Evolutionary conservation across 2,888 invertebrate genomes (phyloP), one percentile per base, ranked within the genome.

Genomic region (Phymatocera aterrima): DNA sequence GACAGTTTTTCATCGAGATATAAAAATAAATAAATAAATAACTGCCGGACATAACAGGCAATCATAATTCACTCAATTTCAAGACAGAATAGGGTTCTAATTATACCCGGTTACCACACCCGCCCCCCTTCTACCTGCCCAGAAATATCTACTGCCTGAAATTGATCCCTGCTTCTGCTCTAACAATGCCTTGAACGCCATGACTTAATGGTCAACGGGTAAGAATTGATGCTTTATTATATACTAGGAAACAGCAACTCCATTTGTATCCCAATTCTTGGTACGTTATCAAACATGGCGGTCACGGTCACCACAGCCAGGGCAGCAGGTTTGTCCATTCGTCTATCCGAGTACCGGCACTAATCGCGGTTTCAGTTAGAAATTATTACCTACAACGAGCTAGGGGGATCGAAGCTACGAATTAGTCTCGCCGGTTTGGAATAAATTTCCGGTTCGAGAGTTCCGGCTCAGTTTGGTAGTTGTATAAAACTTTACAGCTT

Each of bases 191-290:
- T 61, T 64, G 48, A 64, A 77, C 61, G 57, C 74, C 34, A 72
- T 48, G 43, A 57, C 61, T 74, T 60, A 48, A 78, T 74, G 60
- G 60, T 78, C 60, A 60, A 46, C 78, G 78, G 78, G 60, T 74
- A 34, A 72, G 74, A 78, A 78, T 78, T 78, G 78, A 61, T 74
- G 78, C 43, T 78, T 78, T 74, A 78, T 78, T 74, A 78, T 48
- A 74, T 72, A 74, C 34, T 60, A 43, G 74, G 61, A 78, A 78
- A 74, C 78, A 72, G 78, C 70, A 70, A 75, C 78, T 70, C 70
- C 60, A 70, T 74, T 78, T 74, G 60, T 75, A 74, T 74, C 70
- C 78, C 57, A 60, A 15, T 75, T 75, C 75, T 54, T 12, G 40
- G 75, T 75, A 75, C 54, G 75, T 75, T 40, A 75, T 75, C 75